Evolutionary conservation across 2,888 invertebrate species (phyloP).

Genomic region (Torymus aiolomorphi): DNA sequence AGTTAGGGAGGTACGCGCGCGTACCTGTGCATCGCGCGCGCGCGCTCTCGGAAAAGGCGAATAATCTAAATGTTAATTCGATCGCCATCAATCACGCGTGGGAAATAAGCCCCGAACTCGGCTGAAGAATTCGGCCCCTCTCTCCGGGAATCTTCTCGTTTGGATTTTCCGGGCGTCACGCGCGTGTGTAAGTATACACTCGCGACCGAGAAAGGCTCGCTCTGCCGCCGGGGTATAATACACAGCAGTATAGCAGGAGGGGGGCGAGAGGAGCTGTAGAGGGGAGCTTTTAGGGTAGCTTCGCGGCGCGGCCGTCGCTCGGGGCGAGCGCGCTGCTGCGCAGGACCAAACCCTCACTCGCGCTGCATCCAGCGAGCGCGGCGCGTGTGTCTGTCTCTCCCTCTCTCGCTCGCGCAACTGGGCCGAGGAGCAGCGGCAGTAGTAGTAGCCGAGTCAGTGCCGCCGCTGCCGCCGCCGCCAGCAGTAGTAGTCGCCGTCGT

Average conservation of each 20-base stretch:
- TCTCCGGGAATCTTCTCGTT: conserved; percentile 13
- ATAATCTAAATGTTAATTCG: conserved; percentile 11
- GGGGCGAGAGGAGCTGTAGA: background rate
- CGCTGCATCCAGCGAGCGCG: conserved; percentile 44
- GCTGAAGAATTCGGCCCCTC: background rate
- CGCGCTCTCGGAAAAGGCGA: too few species aligned
- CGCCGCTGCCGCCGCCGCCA: background rate
- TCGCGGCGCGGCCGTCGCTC: too few species aligned
- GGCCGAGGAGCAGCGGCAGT: background rate
- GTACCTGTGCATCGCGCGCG: too few species aligned
- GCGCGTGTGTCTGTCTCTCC: conserved; percentile 25
- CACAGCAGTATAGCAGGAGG: background rate
- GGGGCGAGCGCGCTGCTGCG: conserved; percentile 35
- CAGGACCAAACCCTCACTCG: conserved; percentile 51
- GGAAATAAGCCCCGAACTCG: background rate
- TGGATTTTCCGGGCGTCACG: conserved; percentile 31
- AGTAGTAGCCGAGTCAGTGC: background rate
- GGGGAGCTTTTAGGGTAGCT: background rate
- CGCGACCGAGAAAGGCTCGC: too few species aligned
- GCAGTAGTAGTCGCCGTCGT: too few species aligned
- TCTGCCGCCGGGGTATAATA: too few species aligned
- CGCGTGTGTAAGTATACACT: background rate
- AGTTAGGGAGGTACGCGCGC: too few species aligned
- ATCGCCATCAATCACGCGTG: conserved; percentile 17
- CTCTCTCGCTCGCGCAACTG: conserved; percentile 18